Base-by-base conservation (phyloP, 2,797 vertebrate species). In the Spheniscus humboldti region DNA sequence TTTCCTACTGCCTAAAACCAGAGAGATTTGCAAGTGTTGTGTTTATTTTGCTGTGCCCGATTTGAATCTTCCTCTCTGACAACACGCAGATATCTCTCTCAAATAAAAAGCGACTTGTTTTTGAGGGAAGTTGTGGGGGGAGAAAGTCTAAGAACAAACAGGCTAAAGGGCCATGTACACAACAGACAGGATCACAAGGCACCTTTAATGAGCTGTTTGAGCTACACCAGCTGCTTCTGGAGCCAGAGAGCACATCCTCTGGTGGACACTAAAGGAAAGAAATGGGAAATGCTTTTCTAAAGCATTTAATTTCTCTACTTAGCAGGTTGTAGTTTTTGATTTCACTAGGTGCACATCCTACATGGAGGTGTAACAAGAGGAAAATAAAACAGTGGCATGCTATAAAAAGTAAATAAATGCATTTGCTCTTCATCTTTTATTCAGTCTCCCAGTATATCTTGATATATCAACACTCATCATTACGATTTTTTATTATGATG, bases 11-110 rank as follows among this genome's bases (percentile, higher is more conserved):
- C 71, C 52, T 82, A 73, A 89, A 96, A 91, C 62, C 33, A 39
- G 77, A 92, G 71, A 82, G 89, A 94, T 92, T 92, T 91, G 83
- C 69, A 97, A 92, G 52, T 66, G 75, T 39, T 56, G 35, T 76
- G 73, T 89, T 94, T 92, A 72, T 78, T 82, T 30, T 74, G 55
- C 33, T 66, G 66, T 52, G 91, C 78, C 67, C 3, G 2, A 31
- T 92, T 88, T 92, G 73, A 94, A 91, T 95, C 73, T 80, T 86
- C 23, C 20, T 73, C 43, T 75, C 72, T 35, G 67, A 91, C 69
- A 95, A 27, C 35, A 79, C 1, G 2, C 24, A 90, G 43, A 86
- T 63, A 68, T 68, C 52, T 68, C 63, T 71, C 57, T 69, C 33
- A 93, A 73, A 74, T 50, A 91, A 89, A 90, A 91, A 93, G 24